These are phyloP conservation scores for Troides oblongomaculatus DNA, from an alignment of 2,888 invertebrate genomes.

Conservation along the genomic window DNA sequence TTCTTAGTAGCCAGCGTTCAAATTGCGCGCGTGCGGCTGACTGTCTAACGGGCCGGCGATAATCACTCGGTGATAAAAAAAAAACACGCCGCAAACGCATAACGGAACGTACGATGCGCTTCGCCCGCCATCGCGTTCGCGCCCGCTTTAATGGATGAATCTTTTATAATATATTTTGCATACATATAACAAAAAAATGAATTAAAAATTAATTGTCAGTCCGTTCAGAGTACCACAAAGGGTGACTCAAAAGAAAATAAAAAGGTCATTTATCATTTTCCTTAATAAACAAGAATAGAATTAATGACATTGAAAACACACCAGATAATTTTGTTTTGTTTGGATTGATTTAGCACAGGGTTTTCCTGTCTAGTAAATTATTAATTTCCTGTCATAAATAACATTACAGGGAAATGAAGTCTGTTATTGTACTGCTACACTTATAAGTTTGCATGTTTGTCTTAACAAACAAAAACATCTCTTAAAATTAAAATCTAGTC, in stretches of 20 bases:
- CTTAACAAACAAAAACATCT: too few relatives aligned
- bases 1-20: slow-evolving; percentile 39
- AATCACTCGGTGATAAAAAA: slow-evolving; percentile 67
- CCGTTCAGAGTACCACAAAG: too few relatives aligned
- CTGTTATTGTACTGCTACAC: neutral
- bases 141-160: slow-evolving; percentile 32
- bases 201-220: neutral
- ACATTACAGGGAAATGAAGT: neutral
- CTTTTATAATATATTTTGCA: slow-evolving; percentile 30
- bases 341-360: neutral
- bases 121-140: slow-evolving; percentile 58
- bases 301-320: neutral
- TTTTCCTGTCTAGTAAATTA: slow-evolving; percentile 9
- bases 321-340: neutral
- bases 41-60: slow-evolving; percentile 64
- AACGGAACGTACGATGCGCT: slow-evolving; percentile 68
- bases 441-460: neutral
- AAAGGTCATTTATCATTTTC: neutral
- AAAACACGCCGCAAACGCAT: slow-evolving; percentile 52
- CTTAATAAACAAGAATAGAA: slow-evolving; percentile 1
- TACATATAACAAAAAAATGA: slow-evolving; percentile 29
- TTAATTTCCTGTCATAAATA: neutral
- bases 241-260: too few relatives aligned
- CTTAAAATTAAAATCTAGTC: too few relatives aligned
- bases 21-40: slow-evolving; percentile 60